Evolutionary conservation across 2,113 vertebrate genomes (phyloP).

Genomic region (Aythya baeri): DNA sequence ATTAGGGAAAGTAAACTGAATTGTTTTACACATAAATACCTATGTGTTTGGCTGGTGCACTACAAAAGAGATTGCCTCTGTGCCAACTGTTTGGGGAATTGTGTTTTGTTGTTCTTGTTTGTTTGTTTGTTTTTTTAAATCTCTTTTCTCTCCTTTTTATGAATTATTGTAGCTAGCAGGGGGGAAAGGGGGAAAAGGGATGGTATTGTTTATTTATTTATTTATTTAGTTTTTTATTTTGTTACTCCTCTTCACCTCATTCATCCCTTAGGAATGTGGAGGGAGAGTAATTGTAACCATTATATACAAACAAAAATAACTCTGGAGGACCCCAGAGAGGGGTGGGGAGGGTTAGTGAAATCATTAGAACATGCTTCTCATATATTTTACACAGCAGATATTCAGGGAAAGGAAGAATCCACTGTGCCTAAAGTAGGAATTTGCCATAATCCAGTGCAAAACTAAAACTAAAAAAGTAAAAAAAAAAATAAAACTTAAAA

Average conservation of each 20-base stretch:
- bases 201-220: background rate
- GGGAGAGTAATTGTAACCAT: background rate
- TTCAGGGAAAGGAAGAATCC: slow-evolving; percentile 9
- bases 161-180: slow-evolving; percentile 40
- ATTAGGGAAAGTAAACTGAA: slow-evolving; percentile 51
- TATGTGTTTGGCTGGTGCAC: slow-evolving; percentile 1
- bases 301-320: slow-evolving; percentile 28
- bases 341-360: slow-evolving; percentile 13
- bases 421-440: background rate
- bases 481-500: background rate
- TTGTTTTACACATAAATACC: slow-evolving; percentile 47
- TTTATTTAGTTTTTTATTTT: slow-evolving; percentile 22
- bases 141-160: slow-evolving; percentile 19
- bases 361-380: slow-evolving; percentile 21
- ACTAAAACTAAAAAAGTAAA: background rate
- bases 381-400: slow-evolving; percentile 15
- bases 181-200: background rate
- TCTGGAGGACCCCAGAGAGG: background rate
- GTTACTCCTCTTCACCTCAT: background rate
- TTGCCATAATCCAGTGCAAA: background rate
- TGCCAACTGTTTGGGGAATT: slow-evolving; percentile 49
- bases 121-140: background rate
- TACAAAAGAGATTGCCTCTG: slow-evolving; percentile 48
- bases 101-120: slow-evolving; percentile 20
- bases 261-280: background rate